Evolutionary conservation across 2,797 vertebrate species (phyloP), one percentile per base, ranked within the genome.

Genomic region (Geotria australis): DNA sequence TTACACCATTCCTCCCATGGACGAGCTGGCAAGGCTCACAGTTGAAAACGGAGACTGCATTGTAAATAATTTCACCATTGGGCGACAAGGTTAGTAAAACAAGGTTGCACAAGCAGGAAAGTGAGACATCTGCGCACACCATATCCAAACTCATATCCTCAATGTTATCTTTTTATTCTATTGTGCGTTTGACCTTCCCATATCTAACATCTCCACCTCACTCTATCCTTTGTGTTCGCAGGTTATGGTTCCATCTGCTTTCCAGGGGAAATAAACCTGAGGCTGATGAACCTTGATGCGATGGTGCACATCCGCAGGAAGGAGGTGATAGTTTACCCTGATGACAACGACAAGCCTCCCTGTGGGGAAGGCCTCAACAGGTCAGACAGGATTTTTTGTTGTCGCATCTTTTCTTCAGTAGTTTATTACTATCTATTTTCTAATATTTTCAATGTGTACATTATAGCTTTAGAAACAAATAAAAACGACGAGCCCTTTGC

Each of bases 181-280:
- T 38, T 38, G n/a, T n/a, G 38, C 24, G 38, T 38, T 38, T 24
- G 24, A 24, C 24, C 24, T 24, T 38, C 24, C 24, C 24, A 24
- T 38, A 38, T 38, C 24, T 24, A 38, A 24, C 38, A 38, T 38
- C 38, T 38, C 24, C 24, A 38, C 24, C 24, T 38, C 38, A 24
- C 24, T 38, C 24, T 38, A 38, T 38, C 24, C 2, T 24, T 38
- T 38, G 24, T 38, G 24, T 38, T 24, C 38, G 0, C 66, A 96
- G 89, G 85, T 48, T 96, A 94, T 3, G 88, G 89, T 11, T 94
- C 88, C 0, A 75, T 93, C 64, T 94, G 78, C 71, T 95, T 94
- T 10, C 74, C 81, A 38, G 88, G 86, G 1, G 73, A 76, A 60
- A 67, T 94, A n/a, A 85, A 83, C 53, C 63, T 91, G 47, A 77